Percentiles rank a stretch among this genome's conserved stretches.
Evolutionary conservation across 2,113 vertebrate genomes (phyloP).

Genomic region (Oceanodroma tethys): DNA sequence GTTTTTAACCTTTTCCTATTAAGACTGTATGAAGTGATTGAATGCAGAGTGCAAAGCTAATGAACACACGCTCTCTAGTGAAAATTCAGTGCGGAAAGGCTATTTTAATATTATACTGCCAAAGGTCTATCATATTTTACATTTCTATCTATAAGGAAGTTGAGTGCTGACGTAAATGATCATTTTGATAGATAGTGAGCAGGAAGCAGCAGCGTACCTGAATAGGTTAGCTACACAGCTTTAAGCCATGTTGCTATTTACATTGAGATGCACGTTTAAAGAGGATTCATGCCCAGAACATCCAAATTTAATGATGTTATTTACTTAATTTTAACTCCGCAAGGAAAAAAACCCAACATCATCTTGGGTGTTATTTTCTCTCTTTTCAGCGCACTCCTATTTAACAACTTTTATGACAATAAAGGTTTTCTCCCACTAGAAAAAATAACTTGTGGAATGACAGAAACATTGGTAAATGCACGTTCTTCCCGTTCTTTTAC

Average conservation of each 20-base stretch:
- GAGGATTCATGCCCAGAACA: background rate
- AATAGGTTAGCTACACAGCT: background rate
- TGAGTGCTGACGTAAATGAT: background rate
- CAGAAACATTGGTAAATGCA: background rate
- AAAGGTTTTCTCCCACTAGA: background rate
- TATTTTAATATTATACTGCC: background rate
- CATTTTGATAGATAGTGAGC: background rate
- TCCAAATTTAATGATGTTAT: background rate
- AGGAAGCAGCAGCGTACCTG: background rate
- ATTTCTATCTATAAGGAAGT: background rate
- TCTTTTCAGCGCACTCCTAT: background rate
- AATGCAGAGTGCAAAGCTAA: background rate
- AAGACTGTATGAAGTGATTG: background rate
- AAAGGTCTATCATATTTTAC: background rate
- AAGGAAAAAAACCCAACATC: accelerated
- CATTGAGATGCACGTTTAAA: background rate
- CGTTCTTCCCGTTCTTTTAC: background rate
- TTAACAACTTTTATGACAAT: background rate
- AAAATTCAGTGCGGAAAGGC: background rate
- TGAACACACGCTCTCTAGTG: background rate
- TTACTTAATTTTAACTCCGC: background rate
- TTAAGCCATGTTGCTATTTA: background rate
- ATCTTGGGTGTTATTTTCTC: background rate
- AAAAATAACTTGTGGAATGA: background rate
- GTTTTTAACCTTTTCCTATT: conserved; percentile 29